Evolutionary conservation across 2,888 invertebrate species (phyloP), one percentile per base, ranked within the genome.

Genomic region (Phortica magna): DNA sequence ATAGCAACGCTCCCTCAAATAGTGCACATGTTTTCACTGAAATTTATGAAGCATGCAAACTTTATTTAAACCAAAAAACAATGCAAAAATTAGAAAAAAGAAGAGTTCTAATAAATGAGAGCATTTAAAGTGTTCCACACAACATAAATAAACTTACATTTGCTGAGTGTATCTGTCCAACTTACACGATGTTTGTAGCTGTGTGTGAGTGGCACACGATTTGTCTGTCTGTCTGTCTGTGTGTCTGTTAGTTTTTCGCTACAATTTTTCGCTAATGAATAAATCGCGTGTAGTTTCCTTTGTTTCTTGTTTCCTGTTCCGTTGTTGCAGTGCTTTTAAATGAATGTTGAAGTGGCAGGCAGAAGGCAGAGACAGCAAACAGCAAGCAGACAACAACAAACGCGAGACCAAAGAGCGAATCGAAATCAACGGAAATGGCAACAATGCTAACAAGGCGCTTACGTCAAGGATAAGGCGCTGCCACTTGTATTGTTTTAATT

Each of bases 241-340:
- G 0, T 48, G 70, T 71, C 57, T 67, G n/a, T 43, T 43, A 68
- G 70, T 71, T 55, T 42, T 55, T 61, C 55, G 43, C 22, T 68
- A 6, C 10, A 64, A 22, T 48, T 72, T 31, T 76, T 72, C n/a
- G 17, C 79, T 79, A 79, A 79, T 79, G 79, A 79, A 79, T 79
- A 79, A 79, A 78, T 79, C 76, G 77, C 76, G 70, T 72, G 76
- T 59, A 72, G 74, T 74, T 76, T 77, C 65, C 57, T 73, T 53
- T 73, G 53, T 57, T 59, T 67, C 22, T 55, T 71, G 48, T 48
- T 75, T 68, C 57, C 12, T 19, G 68, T 68, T 59, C 17, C 65
- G 48, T 64, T 14, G 41, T 74, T 71, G 19, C 70, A 71, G 12
- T 31, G 70, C 39, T 71, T 71, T 53, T 48, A 43, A 68, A 68